These are phyloP conservation scores for Neocrepidodera transversa DNA, from an alignment of 2,888 invertebrate species.

Conservation along the genomic window DNA sequence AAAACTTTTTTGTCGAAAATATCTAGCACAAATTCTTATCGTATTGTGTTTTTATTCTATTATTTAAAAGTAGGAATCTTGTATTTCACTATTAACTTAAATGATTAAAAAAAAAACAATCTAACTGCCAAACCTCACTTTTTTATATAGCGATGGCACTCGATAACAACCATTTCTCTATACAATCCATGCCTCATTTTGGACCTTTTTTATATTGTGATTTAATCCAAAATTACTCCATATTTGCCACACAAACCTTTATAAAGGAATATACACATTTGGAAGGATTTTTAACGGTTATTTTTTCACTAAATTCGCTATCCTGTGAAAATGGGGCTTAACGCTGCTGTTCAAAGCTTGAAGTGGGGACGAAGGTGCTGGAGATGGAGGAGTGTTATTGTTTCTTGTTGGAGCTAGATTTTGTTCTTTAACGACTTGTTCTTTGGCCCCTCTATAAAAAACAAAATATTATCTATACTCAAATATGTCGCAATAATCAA, in stretches of 20 bases:
- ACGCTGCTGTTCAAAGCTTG: constrained; percentile 57
- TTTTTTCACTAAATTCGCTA: constrained; percentile 62
- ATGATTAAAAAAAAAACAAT: background rate
- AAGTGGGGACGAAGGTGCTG: constrained; percentile 57
- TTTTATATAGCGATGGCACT: background rate
- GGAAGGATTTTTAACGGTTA: constrained; percentile 50
- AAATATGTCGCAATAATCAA: no score
- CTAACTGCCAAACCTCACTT: constrained; percentile 2
- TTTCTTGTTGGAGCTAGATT: constrained; percentile 53
- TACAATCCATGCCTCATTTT: constrained; percentile 5
- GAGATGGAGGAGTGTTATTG: constrained; percentile 57
- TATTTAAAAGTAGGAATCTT: constrained; percentile 18
- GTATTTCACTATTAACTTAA: constrained; percentile 1
- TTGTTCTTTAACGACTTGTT: constrained; percentile 61
- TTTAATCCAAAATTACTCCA: constrained; percentile 5
- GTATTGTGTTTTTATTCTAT: constrained; percentile 20
- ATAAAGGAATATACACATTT: constrained; percentile 33
- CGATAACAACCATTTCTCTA: background rate
- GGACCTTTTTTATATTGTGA: background rate
- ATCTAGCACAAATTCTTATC: no score
- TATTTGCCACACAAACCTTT: constrained; percentile 16
- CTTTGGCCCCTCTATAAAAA: constrained; percentile 62
- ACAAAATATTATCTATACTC: no score
- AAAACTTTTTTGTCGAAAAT: no score
- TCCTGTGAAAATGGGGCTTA: constrained; percentile 61